Evolutionary conservation across 2,888 invertebrate genomes (phyloP).

Genomic region (Bugulina stolonifera): DNA sequence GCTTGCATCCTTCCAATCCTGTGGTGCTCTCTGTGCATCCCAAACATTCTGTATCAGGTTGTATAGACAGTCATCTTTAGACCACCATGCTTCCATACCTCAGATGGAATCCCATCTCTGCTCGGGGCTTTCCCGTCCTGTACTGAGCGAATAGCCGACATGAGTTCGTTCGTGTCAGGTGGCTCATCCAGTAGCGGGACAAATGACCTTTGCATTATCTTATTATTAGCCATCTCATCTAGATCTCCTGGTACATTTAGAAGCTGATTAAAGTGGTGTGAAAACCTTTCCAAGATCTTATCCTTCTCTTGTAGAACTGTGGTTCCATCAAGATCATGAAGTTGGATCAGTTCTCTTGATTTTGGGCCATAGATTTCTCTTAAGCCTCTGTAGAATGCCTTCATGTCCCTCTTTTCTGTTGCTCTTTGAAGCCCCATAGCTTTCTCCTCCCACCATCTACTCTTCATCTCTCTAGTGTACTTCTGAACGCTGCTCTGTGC

Average conservation of each 20-base stretch:
- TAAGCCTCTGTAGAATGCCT: slow-evolving; percentile 28
- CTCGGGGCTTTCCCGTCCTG: slow-evolving; percentile 28
- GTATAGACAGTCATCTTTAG: too few species aligned
- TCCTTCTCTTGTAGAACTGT: too few species aligned
- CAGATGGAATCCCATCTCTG: slow-evolving; percentile 29
- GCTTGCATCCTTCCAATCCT: slow-evolving; percentile 18
- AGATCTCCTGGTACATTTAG: slow-evolving; percentile 29
- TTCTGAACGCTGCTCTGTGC: slow-evolving; percentile 6
- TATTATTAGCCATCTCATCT: neutral
- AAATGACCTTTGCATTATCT: neutral
- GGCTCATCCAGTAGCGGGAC: neutral
- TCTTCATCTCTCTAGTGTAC: slow-evolving; percentile 26
- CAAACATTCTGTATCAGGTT: neutral
- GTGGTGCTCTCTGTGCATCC: slow-evolving; percentile 10
- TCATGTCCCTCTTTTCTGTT: too few species aligned
- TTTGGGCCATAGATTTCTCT: slow-evolving; percentile 28
- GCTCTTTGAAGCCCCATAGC: neutral
- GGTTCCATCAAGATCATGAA: slow-evolving; percentile 28
- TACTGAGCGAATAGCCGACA: neutral
- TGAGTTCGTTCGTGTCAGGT: slow-evolving; percentile 11
- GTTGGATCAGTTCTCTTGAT: slow-evolving; percentile 28
- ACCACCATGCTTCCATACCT: too few species aligned
- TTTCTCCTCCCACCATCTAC: slow-evolving; percentile 23
- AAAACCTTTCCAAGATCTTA: slow-evolving; percentile 30
- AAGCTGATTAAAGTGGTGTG: slow-evolving; percentile 30